phyloP scores from a whole-genome alignment of 2,113 vertebrate genomes.

The Scalopus aquaticus region DNA sequence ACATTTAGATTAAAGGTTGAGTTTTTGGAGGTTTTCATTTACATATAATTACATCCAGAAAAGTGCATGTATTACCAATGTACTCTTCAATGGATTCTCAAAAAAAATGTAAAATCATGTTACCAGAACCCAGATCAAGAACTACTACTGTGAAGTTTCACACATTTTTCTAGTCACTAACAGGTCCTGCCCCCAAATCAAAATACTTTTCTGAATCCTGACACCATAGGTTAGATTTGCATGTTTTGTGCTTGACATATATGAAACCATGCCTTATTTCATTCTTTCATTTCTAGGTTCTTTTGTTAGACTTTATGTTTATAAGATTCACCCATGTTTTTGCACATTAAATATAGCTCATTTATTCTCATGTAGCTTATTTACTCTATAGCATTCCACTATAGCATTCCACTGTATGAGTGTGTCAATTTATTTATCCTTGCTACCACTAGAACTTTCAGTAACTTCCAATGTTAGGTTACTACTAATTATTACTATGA shows the following conservation, averaged over 20 bases:
- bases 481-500: not conserved
- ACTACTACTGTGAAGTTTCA: not conserved
- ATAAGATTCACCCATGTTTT: not conserved
- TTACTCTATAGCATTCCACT: not conserved
- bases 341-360: not conserved
- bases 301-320: not conserved
- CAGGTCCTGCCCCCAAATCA: accelerated
- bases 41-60: not conserved
- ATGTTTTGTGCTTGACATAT: not conserved
- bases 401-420: not conserved
- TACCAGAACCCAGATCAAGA: not conserved
- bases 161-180: not conserved
- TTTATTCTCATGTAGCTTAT: not conserved
- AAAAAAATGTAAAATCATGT: not conserved
- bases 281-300: not conserved
- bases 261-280: not conserved
- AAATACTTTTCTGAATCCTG: not conserved
- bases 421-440: not conserved
- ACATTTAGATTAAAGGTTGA: not conserved
- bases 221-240: not conserved
- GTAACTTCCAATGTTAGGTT: conserved; percentile 1
- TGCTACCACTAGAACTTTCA: not conserved
- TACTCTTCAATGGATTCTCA: not conserved
- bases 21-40: not conserved
- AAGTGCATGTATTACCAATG: not conserved